These are phyloP conservation scores for Drosophila teissieri DNA, from an alignment of 1,140 invertebrate species.

Conservation along the genomic window DNA sequence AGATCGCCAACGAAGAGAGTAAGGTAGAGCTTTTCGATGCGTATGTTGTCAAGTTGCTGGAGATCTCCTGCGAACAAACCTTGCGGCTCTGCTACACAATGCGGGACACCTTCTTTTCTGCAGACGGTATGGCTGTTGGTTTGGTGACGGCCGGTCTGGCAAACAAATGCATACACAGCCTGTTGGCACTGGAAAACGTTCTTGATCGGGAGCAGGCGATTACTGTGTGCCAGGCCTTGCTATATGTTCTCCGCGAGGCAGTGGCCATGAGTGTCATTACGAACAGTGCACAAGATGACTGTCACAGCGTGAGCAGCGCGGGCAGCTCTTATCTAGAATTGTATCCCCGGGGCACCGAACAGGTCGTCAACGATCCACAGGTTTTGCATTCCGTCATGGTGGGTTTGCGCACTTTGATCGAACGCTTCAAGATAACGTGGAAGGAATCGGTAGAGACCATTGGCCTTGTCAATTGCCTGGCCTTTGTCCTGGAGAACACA, in stretches of 20 bases:
- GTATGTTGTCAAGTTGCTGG: conserved; percentile 88
- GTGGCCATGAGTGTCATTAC: conserved; percentile 58
- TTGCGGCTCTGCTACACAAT: conserved; percentile 87
- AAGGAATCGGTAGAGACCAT: conserved; percentile 86
- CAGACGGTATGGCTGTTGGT: conserved; percentile 49
- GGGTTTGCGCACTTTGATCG: conserved; percentile 87
- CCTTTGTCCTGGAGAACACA: conserved; percentile 84
- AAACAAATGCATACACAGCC: conserved; percentile 87
- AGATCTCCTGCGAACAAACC: conserved; percentile 87
- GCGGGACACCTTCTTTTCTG: conserved; percentile 77
- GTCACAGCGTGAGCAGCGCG: conserved; percentile 84
- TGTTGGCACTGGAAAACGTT: conserved; percentile 86
- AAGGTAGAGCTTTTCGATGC: conserved; percentile 86
- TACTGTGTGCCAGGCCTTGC: conserved; percentile 89
- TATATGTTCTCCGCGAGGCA: conserved; percentile 88
- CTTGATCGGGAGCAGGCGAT: conserved; percentile 88
- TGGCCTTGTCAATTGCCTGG: conserved; percentile 78
- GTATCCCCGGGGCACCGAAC: conserved; percentile 60
- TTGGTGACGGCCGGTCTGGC: conserved; percentile 86
- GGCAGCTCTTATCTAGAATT: conserved; percentile 60
- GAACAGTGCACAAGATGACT: conserved; percentile 45
- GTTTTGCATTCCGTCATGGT: conserved; percentile 88
- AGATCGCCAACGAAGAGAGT: conserved; percentile 52
- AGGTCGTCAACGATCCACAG: conserved; percentile 74
- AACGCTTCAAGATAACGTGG: conserved; percentile 90